These are phyloP conservation scores for Cantharis lateralis DNA, from an alignment of 2,888 invertebrate genomes.

Conservation along the genomic window DNA sequence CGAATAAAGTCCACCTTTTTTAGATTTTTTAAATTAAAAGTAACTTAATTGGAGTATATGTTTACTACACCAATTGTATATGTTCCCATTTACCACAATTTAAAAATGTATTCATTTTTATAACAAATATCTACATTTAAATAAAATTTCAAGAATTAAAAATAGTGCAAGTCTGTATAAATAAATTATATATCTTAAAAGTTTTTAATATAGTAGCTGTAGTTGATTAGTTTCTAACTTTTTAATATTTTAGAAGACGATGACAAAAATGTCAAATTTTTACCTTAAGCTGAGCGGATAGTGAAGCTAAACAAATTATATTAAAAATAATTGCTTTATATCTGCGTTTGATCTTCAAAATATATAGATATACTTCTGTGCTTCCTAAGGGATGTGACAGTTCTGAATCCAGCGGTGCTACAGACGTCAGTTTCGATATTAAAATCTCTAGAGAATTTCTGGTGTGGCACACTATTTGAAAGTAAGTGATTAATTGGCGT, in stretches of 20 bases:
- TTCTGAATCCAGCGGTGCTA: constrained; percentile 30
- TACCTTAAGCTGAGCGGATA: constrained; percentile 26
- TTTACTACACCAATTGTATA: too few relatives aligned
- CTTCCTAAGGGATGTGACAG: constrained; percentile 31
- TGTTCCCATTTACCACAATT: too few relatives aligned
- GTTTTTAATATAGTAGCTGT: not conserved
- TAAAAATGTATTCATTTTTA: too few relatives aligned
- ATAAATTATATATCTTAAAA: too few relatives aligned
- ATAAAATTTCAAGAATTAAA: too few relatives aligned
- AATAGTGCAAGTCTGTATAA: too few relatives aligned
- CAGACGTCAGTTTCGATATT: constrained; percentile 38
- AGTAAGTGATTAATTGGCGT: constrained; percentile 42
- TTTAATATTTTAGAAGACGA: not conserved
- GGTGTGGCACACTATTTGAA: constrained; percentile 24
- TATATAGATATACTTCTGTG: constrained; percentile 39
- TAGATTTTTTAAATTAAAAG: too few relatives aligned
- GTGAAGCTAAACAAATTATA: constrained; percentile 41
- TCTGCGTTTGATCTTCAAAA: constrained; percentile 42
- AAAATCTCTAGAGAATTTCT: constrained; percentile 34
- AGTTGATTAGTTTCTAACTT: not conserved
- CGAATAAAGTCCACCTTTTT: too few relatives aligned
- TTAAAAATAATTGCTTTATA: constrained; percentile 45
- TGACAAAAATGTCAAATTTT: constrained; percentile 40
- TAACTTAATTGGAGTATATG: too few relatives aligned
- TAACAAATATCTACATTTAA: too few relatives aligned